Percentiles rank a stretch among this genome's conserved stretches.
phyloP scores from a whole-genome alignment of 1,140 invertebrate species.

The Papilio aristodemus region DNA sequence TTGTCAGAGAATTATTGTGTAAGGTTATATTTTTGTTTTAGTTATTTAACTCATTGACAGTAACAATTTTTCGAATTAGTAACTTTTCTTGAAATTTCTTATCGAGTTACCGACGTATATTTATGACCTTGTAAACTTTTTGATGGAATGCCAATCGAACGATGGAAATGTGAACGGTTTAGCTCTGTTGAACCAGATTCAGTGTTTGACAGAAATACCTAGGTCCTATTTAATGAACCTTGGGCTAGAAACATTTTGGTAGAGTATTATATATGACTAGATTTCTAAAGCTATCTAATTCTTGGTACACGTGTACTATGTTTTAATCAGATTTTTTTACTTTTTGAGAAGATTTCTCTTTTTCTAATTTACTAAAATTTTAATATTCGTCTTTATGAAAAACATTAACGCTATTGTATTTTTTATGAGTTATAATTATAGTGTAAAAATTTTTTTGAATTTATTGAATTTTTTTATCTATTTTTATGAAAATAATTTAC shows the following conservation, averaged over 20 bases:
- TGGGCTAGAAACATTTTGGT: slow-evolving; percentile 26
- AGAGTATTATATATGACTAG: neutral
- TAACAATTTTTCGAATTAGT: neutral
- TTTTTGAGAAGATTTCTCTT: too few relatives aligned
- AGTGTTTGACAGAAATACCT: slow-evolving; percentile 9
- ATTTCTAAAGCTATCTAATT: neutral
- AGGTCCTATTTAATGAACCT: slow-evolving; percentile 3
- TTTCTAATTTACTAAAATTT: too few relatives aligned
- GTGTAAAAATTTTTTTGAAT: too few relatives aligned
- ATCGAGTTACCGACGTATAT: neutral
- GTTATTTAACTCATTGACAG: slow-evolving; percentile 26
- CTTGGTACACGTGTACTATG: neutral
- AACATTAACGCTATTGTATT: too few relatives aligned
- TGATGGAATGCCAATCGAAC: slow-evolving; percentile 8
- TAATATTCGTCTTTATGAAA: too few relatives aligned
- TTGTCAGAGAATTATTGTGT: slow-evolving; percentile 55
- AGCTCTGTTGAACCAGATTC: slow-evolving; percentile 26
- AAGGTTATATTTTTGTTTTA: slow-evolving; percentile 43
- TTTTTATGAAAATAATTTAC: too few relatives aligned
- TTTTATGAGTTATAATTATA: too few relatives aligned
- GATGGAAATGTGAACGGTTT: slow-evolving; percentile 31
- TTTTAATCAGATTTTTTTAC: too few relatives aligned
- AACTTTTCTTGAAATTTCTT: neutral
- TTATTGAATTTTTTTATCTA: too few relatives aligned
- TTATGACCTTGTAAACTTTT: slow-evolving; percentile 23